Percentiles rank a stretch among this genome's conserved stretches.
Conservation (phyloP, 2,113 vertebrate genomes). For the Melanostigma gelatinosum region DNA sequence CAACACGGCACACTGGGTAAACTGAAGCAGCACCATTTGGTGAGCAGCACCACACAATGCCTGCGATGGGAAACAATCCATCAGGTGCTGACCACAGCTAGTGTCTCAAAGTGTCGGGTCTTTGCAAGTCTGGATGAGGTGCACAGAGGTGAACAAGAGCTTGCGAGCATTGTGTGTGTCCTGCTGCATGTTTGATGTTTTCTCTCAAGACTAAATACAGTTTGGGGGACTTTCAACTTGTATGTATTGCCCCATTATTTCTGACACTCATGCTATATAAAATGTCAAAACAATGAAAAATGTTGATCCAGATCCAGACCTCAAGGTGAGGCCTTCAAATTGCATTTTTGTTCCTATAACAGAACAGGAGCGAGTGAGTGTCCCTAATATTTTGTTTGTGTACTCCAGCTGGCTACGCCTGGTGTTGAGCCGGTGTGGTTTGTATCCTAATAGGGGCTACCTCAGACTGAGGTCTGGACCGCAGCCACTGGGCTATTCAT, state of each 20-base stretch:
- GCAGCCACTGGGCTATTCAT: slow-evolving; percentile 72
- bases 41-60: slow-evolving; percentile 55
- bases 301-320: neutral
- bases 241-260: neutral
- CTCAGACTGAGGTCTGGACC: slow-evolving; percentile 64
- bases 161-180: neutral
- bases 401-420: slow-evolving; percentile 34
- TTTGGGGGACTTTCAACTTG: neutral
- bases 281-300: neutral
- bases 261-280: neutral
- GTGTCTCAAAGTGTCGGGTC: slow-evolving; percentile 61
- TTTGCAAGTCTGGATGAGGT: neutral
- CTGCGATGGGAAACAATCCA: slow-evolving; percentile 56
- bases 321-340: neutral
- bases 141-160: neutral
- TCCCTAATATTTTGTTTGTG: slow-evolving; percentile 57
- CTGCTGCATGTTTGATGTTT: neutral
- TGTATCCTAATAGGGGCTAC: slow-evolving; percentile 73
- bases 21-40: slow-evolving; percentile 45
- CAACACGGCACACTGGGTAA: slow-evolving; percentile 45
- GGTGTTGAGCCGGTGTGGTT: slow-evolving; percentile 64
- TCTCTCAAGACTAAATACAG: neutral
- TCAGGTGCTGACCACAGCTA: slow-evolving; percentile 59
- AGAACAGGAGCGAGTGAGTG: slow-evolving; percentile 15
- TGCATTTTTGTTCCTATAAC: neutral